A percentile compares a stretch with the other conserved stretches of the same genome.
These are phyloP conservation scores for Gryon sp. DNA, from an alignment of 1,140 invertebrate species.

Conservation along the genomic window DNA sequence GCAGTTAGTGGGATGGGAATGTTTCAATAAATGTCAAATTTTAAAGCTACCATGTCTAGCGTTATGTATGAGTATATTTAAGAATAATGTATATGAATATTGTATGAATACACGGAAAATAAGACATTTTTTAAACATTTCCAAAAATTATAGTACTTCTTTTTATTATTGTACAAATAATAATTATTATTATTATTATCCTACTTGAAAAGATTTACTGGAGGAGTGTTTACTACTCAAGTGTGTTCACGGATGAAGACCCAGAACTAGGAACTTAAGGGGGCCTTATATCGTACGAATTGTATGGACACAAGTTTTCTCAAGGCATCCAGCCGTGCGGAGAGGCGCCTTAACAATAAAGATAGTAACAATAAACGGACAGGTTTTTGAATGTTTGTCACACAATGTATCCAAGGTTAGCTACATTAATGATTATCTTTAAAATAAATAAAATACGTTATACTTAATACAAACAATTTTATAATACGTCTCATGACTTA, in stretches of 20 bases:
- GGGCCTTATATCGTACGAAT: constrained; percentile 60
- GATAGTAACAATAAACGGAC: constrained; percentile 49
- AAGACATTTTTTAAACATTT: too few relatives aligned
- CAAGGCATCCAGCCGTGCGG: constrained; percentile 25
- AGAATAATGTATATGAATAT: too few relatives aligned
- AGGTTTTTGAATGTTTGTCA: neutral
- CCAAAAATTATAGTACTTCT: too few relatives aligned
- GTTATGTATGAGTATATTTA: too few relatives aligned
- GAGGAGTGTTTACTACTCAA: constrained; percentile 22
- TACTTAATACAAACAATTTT: neutral
- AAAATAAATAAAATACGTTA: constrained; percentile 8
- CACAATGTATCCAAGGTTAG: constrained; percentile 23
- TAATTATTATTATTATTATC: constrained; percentile 16
- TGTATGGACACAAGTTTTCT: constrained; percentile 42
- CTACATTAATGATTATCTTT: too few relatives aligned
- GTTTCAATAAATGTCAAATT: too few relatives aligned
- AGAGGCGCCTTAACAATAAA: constrained; percentile 50
- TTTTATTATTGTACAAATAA: too few relatives aligned
- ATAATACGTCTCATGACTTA: neutral
- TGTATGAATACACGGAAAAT: too few relatives aligned
- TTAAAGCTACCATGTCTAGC: too few relatives aligned
- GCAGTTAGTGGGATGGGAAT: too few relatives aligned
- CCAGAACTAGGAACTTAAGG: constrained; percentile 49
- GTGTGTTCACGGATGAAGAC: constrained; percentile 38
- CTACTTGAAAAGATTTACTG: constrained; percentile 10